Base-by-base conservation (phyloP, 1,140 invertebrate genomes). In the Antheraea pernyi region DNA sequence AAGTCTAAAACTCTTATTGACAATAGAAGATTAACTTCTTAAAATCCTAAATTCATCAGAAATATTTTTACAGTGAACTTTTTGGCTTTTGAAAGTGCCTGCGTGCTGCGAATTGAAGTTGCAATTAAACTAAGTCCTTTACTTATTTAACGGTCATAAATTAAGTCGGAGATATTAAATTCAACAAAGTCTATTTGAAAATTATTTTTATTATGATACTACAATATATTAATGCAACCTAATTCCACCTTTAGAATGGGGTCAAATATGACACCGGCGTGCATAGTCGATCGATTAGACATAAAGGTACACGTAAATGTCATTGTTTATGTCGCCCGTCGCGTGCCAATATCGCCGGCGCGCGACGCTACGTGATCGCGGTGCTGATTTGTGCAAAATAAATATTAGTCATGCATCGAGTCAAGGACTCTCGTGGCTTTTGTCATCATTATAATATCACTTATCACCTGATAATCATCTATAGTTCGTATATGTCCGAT, bases 271-370 rank as follows among this genome's bases (percentile, higher is more conserved):
- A 53, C 46, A 53, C 6, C 46, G 46, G 46, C 46, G 46, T 53
- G 46, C 61, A 63, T 63, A 63, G 61, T 42, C 65, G 37, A 67
- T 73, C 68, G 69, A 71, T 74, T 68, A 74, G 58, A 37, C 61
- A 67, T 73, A 69, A 73, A 69, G 48, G 42, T 66, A 53, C 46
- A 66, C 71, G 60, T 73, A 69, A 69, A 67, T 73, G 67, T 66
- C 64, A 67, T 73, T 73, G 71, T 73, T 73, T 46, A 58, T 73
- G 61, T 60, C 48, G 22, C 64, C 30, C 67, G 62, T 68, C 63
- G 72, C 69, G 63, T 65, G 69, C 39, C 18, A 58, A 63, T 63
- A 63, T 63, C 61, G 61, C 16, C 19, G 10, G 9, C 19, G 22
- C 6, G 46, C 46, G 46, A 11, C 46, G 0, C 46, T 71, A 68